Conservation (phyloP, 1,140 invertebrate genomes). For the Bacillus rossius region DNA sequence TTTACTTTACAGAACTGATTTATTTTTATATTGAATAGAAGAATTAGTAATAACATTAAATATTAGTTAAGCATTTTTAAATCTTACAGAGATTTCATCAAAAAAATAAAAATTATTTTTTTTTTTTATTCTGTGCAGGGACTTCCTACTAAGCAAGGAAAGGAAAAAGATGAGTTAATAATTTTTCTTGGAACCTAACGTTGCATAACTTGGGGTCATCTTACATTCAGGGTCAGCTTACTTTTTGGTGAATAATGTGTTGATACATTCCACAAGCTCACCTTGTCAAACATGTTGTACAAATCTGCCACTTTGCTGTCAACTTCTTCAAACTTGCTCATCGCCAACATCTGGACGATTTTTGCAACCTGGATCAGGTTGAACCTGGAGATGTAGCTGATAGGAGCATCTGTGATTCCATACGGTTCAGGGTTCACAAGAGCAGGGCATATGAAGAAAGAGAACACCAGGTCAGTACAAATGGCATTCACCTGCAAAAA, state of each 20-base stretch:
- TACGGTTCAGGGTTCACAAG: conserved; percentile 94
- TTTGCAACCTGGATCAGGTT: conserved; percentile 89
- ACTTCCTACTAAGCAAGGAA: no score
- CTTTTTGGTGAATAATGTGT: no score
- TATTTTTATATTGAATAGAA: neutral
- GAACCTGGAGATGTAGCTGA: conserved; percentile 83
- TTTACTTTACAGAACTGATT: neutral
- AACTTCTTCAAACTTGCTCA: conserved; percentile 75
- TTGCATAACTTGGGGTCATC: no score
- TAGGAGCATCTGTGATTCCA: conserved; percentile 92
- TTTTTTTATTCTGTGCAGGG: no score
- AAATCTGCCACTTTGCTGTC: conserved; percentile 66
- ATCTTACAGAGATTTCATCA: conserved; percentile 1
- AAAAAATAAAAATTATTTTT: neutral
- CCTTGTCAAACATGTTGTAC: conserved; percentile 70
- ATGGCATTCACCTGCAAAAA: conserved; percentile 64
- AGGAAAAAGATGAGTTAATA: no score
- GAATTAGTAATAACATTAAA: neutral
- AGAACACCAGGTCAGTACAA: conserved; percentile 90
- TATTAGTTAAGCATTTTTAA: neutral
- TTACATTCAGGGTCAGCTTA: no score
- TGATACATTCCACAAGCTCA: conserved; percentile 7
- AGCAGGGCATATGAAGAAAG: conserved; percentile 92
- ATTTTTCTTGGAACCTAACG: no score
- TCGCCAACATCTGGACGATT: conserved; percentile 85